phyloP scores from a whole-genome alignment of 2,113 vertebrate genomes.

The Semicossyphus pulcher region DNA sequence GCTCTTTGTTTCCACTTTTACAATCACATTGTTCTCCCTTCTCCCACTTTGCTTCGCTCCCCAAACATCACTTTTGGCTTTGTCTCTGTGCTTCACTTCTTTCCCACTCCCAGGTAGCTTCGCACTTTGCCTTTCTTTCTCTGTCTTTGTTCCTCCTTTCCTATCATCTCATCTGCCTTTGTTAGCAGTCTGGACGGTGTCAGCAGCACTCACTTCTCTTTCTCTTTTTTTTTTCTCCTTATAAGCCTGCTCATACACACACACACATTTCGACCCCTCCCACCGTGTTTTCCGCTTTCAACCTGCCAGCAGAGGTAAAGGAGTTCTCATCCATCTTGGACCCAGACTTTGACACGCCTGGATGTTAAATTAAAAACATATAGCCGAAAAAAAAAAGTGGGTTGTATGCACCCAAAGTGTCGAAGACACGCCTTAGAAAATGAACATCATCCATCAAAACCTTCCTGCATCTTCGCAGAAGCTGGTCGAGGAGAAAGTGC shows the following conservation, averaged over 20 bases:
- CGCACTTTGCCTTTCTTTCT: conserved; percentile 1
- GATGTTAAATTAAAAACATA: conserved; percentile 80
- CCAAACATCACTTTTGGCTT: conserved; percentile 30
- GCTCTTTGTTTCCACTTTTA: conserved; percentile 38
- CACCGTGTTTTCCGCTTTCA: conserved; percentile 41
- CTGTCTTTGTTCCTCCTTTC: conserved; percentile 1
- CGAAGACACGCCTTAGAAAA: conserved; percentile 75
- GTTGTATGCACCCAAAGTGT: conserved; percentile 71
- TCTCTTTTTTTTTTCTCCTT: conserved; percentile 53
- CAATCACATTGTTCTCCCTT: conserved; percentile 13
- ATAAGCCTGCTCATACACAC: conserved; percentile 57
- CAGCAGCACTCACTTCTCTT: conserved; percentile 47
- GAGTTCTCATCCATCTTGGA: conserved; percentile 78
- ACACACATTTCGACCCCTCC: conserved; percentile 24
- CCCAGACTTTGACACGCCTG: conserved; percentile 59
- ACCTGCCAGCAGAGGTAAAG: conserved; percentile 74
- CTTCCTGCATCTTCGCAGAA: conserved; percentile 4
- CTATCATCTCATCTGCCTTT: conserved; percentile 35
- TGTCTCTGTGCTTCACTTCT: neutral
- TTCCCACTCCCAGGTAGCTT: neutral
- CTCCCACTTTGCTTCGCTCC: neutral
- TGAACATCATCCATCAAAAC: conserved; percentile 81
- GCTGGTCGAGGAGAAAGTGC: neutral
- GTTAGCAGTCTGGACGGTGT: conserved; percentile 61
- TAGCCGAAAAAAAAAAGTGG: conserved; percentile 69